Base-by-base conservation (phyloP, 2,113 vertebrate genomes). In the Orcinus orca region DNA sequence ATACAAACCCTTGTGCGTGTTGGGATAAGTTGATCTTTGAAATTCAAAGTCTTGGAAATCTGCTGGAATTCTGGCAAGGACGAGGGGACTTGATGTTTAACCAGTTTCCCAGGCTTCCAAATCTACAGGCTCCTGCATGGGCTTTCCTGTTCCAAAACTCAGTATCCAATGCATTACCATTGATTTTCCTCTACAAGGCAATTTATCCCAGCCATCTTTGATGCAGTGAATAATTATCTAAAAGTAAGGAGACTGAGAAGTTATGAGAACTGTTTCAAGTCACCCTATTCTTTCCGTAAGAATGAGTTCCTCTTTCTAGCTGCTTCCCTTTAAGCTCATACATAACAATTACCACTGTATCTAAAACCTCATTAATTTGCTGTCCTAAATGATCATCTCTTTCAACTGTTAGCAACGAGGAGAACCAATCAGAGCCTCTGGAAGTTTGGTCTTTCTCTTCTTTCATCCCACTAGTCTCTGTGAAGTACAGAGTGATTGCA, bases 41-140 rank as follows among this genome's bases (percentile, higher is more conserved):
- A 73, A 53, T 86, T 50, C 3, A 60, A 80, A 89, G 70, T 29
- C 63, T 67, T 41, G 55, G 15, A 55, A 13, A 77, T 25, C 23
- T 29, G 18, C 13, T 55, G 55, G 33, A 67, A 83, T 63, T 79
- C 36, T 63, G 50, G 11, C 3, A 17, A 88, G 33, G 2, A 33
- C 41, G 10, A 25, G 12, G 3, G 29, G 2, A 33, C 1, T 82
- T 15, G 5, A n/a, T 38, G 60, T 11, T 31, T 55, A 70, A 68
- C 15, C 55, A 5, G 11, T 1, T 47, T 83, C 0, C 17, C 2
- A 10, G 12, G 31, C 12, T 17, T 70, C 6, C 2, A 50, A 47
- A 67, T 68, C 23, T 21, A 5, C n/a, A n/a, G 0, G 1, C 33
- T 70, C 31, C 10, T 82, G 13, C 8, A 11, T 7, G 6, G 23